phyloP scores from a whole-genome alignment of 2,797 vertebrate genomes.

The Micropoecilia bifurca region DNA sequence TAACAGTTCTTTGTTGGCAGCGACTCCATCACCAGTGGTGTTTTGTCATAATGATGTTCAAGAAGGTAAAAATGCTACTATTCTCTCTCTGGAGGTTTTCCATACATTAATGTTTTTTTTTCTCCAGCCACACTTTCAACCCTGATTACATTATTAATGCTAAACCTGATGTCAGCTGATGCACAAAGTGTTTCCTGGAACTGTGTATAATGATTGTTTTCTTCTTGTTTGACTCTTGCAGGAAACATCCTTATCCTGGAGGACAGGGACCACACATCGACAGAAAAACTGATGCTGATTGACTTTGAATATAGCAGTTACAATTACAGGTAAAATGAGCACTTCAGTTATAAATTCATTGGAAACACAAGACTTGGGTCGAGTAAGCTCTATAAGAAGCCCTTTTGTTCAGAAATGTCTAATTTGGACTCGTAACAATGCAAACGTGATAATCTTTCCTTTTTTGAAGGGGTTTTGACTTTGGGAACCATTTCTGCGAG shows the following conservation, averaged over 20 bases:
- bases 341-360: background rate
- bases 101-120: background rate
- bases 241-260: conserved; percentile 91
- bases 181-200: background rate
- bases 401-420: background rate
- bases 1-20: conserved; percentile 83
- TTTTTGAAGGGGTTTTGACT: conserved; percentile 89
- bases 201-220: background rate
- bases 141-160: conserved; percentile 4
- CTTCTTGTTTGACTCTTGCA: conserved; percentile 52
- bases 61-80: conserved; percentile 84
- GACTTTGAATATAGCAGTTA: conserved; percentile 99
- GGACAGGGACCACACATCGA: conserved; percentile 43
- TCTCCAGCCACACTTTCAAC: conserved; percentile 14
- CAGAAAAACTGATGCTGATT: conserved; percentile 91
- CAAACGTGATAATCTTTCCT: background rate
- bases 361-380: background rate
- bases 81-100: background rate
- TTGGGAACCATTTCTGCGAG: conserved; percentile 96
- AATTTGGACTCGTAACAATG: background rate
- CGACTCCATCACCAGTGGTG: conserved; percentile 90
- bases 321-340: conserved; percentile 88
- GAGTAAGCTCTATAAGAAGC: background rate
- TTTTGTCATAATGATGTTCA: conserved; percentile 97
- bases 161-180: no score